Percentiles rank a stretch among this genome's conserved stretches.
phyloP scores from a whole-genome alignment of 1,140 invertebrate genomes.

The Lordiphosa clarofinis region DNA sequence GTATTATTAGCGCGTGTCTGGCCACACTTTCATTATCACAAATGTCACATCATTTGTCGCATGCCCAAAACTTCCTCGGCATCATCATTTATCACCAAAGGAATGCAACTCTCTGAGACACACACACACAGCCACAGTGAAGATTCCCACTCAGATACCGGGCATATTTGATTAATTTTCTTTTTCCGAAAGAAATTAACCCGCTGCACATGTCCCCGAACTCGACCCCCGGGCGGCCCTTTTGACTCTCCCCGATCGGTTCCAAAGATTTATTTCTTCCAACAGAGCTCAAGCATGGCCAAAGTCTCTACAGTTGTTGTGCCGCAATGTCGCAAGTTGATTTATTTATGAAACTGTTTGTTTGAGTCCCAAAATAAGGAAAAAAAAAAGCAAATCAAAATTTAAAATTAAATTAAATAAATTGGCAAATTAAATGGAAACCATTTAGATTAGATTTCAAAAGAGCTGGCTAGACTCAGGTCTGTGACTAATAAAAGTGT shows the following conservation, averaged over 20 bases:
- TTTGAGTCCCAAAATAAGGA: constrained; percentile 10
- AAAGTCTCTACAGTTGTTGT: constrained; percentile 27
- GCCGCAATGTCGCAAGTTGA: constrained; percentile 25
- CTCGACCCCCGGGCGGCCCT: constrained; percentile 55
- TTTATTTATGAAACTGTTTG: constrained; percentile 60
- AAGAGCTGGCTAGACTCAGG: too few relatives aligned
- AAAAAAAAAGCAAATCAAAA: neutral
- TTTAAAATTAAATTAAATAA: neutral
- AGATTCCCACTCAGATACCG: constrained; percentile 38
- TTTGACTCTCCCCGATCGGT: constrained; percentile 51
- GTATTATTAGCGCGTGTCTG: constrained; percentile 41
- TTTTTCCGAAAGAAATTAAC: constrained; percentile 80
- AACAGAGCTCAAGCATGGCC: constrained; percentile 62
- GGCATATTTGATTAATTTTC: constrained; percentile 77
- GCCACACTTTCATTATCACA: constrained; percentile 76
- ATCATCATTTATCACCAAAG: constrained; percentile 76
- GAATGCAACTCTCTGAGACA: constrained; percentile 46
- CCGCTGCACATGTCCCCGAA: constrained; percentile 60
- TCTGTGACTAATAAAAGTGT: too few relatives aligned
- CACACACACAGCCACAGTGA: constrained; percentile 10
- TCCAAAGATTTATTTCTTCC: constrained; percentile 71
- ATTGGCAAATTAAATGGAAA: neutral
- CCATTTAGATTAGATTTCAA: too few relatives aligned
- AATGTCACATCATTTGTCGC: constrained; percentile 79
- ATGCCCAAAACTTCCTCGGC: constrained; percentile 42